Evolutionary conservation across 2,888 invertebrate genomes (phyloP).

Genomic region (Pelosia muscerda): DNA sequence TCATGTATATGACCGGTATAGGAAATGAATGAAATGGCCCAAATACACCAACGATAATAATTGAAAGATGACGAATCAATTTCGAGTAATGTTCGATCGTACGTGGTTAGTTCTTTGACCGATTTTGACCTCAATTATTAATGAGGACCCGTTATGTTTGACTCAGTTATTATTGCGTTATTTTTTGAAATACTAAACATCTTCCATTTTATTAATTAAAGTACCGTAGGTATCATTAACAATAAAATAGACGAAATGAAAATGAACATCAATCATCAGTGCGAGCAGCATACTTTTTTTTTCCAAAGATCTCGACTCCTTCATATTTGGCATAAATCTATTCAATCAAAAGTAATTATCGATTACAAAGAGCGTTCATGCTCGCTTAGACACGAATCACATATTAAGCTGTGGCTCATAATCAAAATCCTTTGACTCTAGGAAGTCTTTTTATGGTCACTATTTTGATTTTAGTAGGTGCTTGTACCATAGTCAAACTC

Average conservation of each 20-base stretch:
- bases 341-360: constrained; percentile 18
- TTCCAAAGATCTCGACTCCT: background rate
- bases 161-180: constrained; percentile 80
- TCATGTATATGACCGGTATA: background rate
- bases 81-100: constrained; percentile 69
- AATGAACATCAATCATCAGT: constrained; percentile 29
- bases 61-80: constrained; percentile 73
- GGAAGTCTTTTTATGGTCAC: constrained; percentile 82
- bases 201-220: constrained; percentile 56
- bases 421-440: constrained; percentile 68
- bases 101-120: constrained; percentile 72
- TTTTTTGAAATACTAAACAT: constrained; percentile 69
- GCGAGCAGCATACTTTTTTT: constrained; percentile 24
- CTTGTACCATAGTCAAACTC: constrained; percentile 67
- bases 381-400: constrained; percentile 36
- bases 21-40: constrained; percentile 35
- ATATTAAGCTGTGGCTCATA: constrained; percentile 49
- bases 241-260: constrained; percentile 57
- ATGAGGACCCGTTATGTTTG: constrained; percentile 82
- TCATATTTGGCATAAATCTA: constrained; percentile 32
- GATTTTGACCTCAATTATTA: constrained; percentile 83
- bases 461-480: constrained; percentile 81
- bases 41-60: constrained; percentile 52
- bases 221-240: constrained; percentile 46
- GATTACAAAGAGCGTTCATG: constrained; percentile 21